These are phyloP conservation scores for Protonemura montana DNA, from an alignment of 2,888 invertebrate species.

Conservation along the genomic window DNA sequence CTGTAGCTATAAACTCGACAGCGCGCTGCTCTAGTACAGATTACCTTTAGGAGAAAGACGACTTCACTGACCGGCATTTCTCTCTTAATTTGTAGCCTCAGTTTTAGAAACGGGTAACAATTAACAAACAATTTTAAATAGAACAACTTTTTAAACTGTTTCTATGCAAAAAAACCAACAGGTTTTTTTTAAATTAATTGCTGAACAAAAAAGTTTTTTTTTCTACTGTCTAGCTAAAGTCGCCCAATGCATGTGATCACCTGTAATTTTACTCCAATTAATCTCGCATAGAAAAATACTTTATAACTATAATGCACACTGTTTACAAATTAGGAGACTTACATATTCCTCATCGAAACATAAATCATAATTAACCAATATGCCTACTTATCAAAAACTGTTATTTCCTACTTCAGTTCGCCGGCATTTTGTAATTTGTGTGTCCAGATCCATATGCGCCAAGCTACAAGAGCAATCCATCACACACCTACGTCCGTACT, in stretches of 20 bases:
- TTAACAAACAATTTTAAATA: background rate
- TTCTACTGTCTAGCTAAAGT: background rate
- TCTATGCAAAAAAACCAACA: background rate
- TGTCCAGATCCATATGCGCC: background rate
- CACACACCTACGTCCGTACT: background rate
- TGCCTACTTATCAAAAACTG: background rate
- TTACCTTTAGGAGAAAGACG: background rate
- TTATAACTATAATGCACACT: too few relatives aligned
- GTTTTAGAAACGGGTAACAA: slow-evolving; percentile 1
- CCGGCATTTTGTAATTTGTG: background rate
- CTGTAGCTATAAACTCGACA: too few relatives aligned
- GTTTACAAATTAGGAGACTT: background rate
- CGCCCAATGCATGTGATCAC: background rate
- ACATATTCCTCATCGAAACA: background rate
- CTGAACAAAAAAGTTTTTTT: background rate
- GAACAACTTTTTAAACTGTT: slow-evolving; percentile 12
- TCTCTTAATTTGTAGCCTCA: slow-evolving; percentile 12
- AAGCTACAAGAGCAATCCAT: background rate
- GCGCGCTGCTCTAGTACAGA: too few relatives aligned
- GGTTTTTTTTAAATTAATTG: background rate
- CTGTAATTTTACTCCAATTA: background rate
- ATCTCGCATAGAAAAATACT: background rate
- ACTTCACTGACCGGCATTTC: background rate
- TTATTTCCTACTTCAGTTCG: background rate
- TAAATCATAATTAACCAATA: slow-evolving; percentile 12